phyloP scores from a whole-genome alignment of 2,797 vertebrate genomes.

The Leptoclinus maculatus region DNA sequence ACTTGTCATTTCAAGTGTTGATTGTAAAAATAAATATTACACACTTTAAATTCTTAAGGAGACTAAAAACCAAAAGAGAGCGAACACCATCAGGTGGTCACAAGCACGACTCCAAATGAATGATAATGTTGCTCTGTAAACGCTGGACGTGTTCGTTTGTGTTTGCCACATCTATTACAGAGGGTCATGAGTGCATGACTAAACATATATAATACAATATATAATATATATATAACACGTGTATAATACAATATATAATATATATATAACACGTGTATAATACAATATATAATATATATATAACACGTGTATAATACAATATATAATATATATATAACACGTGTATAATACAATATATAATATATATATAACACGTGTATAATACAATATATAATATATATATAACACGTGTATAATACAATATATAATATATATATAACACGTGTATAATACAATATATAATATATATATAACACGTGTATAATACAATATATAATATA shows the following conservation, averaged over 20 bases:
- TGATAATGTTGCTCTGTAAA: background rate
- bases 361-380: too few relatives aligned
- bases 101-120: background rate
- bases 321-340: too few relatives aligned
- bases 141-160: background rate
- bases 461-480: too few relatives aligned
- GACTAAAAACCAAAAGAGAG: too few relatives aligned
- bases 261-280: background rate
- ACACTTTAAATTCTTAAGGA: background rate
- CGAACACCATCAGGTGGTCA: background rate
- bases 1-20: too few relatives aligned
- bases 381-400: too few relatives aligned
- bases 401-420: background rate
- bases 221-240: too few relatives aligned
- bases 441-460: background rate
- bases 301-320: background rate
- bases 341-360: background rate
- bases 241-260: too few relatives aligned
- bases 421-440: too few relatives aligned
- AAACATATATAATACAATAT: background rate
- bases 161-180: background rate
- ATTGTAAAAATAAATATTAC: too few relatives aligned
- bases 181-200: background rate
- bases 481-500: too few relatives aligned
- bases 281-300: too few relatives aligned